Base-by-base conservation (phyloP, 2,888 invertebrate genomes). In the Diploptera punctata region DNA sequence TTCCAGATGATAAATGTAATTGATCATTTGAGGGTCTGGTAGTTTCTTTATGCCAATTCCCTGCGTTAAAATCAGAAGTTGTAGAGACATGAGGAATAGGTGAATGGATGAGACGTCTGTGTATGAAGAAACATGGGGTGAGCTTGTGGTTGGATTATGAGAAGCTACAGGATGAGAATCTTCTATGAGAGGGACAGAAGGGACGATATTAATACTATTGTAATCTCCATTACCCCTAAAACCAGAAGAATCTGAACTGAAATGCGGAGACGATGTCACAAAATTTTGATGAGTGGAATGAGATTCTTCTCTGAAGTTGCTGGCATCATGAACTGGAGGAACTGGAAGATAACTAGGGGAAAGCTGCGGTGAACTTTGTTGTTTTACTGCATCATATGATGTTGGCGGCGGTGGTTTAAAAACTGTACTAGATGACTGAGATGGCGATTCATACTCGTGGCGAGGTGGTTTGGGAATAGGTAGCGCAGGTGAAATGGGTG, bases 271-370 rank as follows among this genome's bases (percentile, higher is more conserved):
- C 19, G 31, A 33, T 10, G 57, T n/a, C n/a, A 57, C 19, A 21
- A 38, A 21, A 38, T 33, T 16, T 38, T 26, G 21, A 2, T 18
- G 29, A n/a, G 67, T 10, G 9, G 33, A n/a, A 13, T 49, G 47
- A 18, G 47, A 10, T 19, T 29, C n/a, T 18, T 33, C 38, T 3
- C 52, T 44, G 24, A 70, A 62, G 1, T 4, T 9, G n/a, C 33
- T 33, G 10, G 65, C 7, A 3, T 62, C 70, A 10, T 65, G 31
- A 3, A 70, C 31, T 13, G 70, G 70, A 62, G 61, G 62, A 9
- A 31, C 70, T 5, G 62, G 49, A 29, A 62, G 18, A 19, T 65
- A 70, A 49, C 49, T 70, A 1, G 70, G 62, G 10, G 65, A n/a
- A 33, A 68, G 29, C n/a, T 65, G 65, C 7, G 29, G 65, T 1